Base-by-base conservation (phyloP, 2,113 vertebrate genomes). In the Phodopus roborovskii region DNA sequence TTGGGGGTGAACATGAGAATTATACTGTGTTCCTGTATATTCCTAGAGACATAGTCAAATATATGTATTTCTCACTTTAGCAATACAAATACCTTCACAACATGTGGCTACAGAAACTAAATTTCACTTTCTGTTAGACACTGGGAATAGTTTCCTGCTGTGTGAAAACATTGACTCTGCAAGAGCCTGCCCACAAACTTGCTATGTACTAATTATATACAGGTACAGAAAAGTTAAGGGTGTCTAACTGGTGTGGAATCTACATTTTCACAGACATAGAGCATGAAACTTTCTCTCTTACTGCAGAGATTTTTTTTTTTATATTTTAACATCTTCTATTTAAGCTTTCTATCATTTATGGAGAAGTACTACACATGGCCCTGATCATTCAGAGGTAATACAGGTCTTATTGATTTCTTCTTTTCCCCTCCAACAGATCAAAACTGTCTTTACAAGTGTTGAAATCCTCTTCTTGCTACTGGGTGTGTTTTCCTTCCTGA, bases 31-130 rank as follows among this genome's bases (percentile, higher is more conserved):
- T 22, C 7, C 0, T 0, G 15, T n/a, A 66, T 30, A 13, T 60
- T 90, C 9, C 28, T 28, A 75, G 11, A 94, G 79, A 62, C n/a
- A 92, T 2, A 71, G 0, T 39, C 36, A 33, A 56, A 1, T 79
- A 82, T 68, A 79, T 83, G 77, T 91, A 13, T 68, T 86, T 93
- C 71, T 88, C 48, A 83, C 68, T n/a, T 84, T 78, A 79, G 10
- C 73, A 83, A 83, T 94, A 64, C 4, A 28, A 75, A 75, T n/a
- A 26, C 7, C 39, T 58, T 79, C 62, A 48, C 15, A 96, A 62
- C 19, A 28, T 13, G 39, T 6, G 33, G 58, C 75, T 82, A 81
- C 87, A 84, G 20, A 28, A 87, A 75, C 20, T 66, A 60, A 87
- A 48, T 20, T 28, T 4, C 2, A 39, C n/a, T 45, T 64, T 84